Evolutionary conservation across 1,140 invertebrate species (phyloP).

Genomic region (Drosophila dunni): DNA sequence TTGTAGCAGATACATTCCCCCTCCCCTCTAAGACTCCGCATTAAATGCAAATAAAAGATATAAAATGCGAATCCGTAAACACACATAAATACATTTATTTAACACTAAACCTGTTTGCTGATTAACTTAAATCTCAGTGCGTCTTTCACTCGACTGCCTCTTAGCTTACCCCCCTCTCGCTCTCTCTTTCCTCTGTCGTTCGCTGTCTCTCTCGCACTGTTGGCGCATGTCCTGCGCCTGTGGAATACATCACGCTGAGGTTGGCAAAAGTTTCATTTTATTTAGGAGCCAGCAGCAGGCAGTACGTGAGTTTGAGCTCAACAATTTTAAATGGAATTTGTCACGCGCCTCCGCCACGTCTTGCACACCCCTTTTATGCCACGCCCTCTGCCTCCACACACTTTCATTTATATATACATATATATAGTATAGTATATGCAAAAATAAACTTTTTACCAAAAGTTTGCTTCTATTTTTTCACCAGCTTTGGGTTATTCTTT

Average conservation of each 20-base stretch:
- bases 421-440: conserved; percentile 64
- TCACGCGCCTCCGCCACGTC: conserved; percentile 66
- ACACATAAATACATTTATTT: conserved; percentile 77
- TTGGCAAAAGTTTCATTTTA: conserved; percentile 78
- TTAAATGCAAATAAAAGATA: conserved; percentile 30
- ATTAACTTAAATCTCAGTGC: conserved; percentile 76
- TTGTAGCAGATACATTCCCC: neutral
- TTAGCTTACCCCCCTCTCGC: neutral
- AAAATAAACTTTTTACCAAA: conserved; percentile 82
- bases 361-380: neutral
- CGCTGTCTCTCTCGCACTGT: neutral
- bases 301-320: conserved; percentile 76
- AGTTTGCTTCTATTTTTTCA: conserved; percentile 63
- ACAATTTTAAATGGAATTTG: conserved; percentile 84
- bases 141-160: conserved; percentile 19
- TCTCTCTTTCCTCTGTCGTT: neutral
- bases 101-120: conserved; percentile 80
- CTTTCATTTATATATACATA: conserved; percentile 26
- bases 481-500: conserved; percentile 28
- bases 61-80: conserved; percentile 31
- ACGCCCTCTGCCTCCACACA: neutral
- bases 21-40: neutral
- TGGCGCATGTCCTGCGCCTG: conserved; percentile 47
- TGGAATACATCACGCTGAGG: conserved; percentile 78
- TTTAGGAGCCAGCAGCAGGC: conserved; percentile 52